Percentiles rank a stretch among this genome's conserved stretches.
These are phyloP conservation scores for Ditylenchus weischeri DNA, from an alignment of 2,888 invertebrate species.

Conservation along the genomic window DNA sequence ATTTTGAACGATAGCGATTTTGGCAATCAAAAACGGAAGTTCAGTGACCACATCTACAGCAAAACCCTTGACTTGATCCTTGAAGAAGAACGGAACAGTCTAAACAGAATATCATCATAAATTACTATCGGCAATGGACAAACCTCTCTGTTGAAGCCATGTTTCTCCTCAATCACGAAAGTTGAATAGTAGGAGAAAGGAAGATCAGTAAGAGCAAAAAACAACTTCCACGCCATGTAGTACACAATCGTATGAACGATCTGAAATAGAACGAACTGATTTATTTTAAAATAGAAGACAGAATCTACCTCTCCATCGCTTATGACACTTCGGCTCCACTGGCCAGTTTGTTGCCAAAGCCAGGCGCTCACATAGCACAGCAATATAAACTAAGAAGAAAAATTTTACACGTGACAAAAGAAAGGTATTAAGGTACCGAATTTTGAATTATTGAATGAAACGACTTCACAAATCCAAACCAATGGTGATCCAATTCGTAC, in stretches of 20 bases:
- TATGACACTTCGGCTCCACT: conserved; percentile 12
- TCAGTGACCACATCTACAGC: conserved; percentile 72
- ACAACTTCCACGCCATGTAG: conserved; percentile 69
- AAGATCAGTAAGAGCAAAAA: conserved; percentile 40
- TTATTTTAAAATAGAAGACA: background rate
- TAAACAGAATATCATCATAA: conserved; percentile 60
- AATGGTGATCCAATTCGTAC: conserved; percentile 82
- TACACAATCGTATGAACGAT: conserved; percentile 74
- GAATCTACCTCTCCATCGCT: conserved; percentile 10
- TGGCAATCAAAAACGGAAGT: conserved; percentile 75
- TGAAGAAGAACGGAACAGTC: conserved; percentile 81
- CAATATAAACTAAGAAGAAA: conserved; percentile 38
- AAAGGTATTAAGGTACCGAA: conserved; percentile 63
- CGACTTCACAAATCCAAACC: conserved; percentile 74
- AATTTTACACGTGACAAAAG: background rate
- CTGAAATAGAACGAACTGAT: conserved; percentile 41
- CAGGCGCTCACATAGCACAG: conserved; percentile 38
- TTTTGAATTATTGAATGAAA: conserved; percentile 73
- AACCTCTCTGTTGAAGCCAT: conserved; percentile 93
- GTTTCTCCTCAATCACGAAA: conserved; percentile 87
- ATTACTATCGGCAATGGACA: background rate
- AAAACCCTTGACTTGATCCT: conserved; percentile 84
- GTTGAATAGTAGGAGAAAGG: conserved; percentile 77
- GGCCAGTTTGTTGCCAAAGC: conserved; percentile 35
- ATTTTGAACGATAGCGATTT: conserved; percentile 67